Evolutionary conservation across 2,113 vertebrate genomes (phyloP).

Genomic region (Chloropsis hardwickii): DNA sequence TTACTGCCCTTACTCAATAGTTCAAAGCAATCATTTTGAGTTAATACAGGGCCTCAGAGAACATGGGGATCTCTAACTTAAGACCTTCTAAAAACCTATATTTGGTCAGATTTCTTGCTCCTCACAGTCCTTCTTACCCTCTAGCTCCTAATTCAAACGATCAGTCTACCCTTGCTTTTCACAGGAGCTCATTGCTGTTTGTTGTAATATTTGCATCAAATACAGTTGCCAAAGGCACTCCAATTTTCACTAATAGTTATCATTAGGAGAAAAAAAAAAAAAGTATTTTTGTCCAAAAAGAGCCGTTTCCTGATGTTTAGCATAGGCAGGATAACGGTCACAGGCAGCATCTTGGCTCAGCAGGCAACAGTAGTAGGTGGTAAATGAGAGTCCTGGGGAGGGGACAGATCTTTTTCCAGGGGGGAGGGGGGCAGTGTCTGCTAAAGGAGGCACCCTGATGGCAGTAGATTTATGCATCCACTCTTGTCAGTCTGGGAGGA

Average conservation of each 20-base stretch:
- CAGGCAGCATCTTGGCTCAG: constrained; percentile 41
- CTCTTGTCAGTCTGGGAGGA: constrained; percentile 20
- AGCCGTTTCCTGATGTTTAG: constrained; percentile 6
- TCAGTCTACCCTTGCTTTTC: not conserved
- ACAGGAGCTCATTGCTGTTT: not conserved
- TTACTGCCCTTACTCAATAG: not conserved
- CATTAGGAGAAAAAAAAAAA: not conserved
- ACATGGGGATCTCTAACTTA: not conserved
- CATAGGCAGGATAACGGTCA: not conserved
- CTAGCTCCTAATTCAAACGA: not conserved
- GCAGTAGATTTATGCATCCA: constrained; percentile 36
- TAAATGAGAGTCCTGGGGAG: constrained; percentile 48
- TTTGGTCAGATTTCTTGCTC: not conserved
- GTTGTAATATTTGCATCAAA: not conserved
- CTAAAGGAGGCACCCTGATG: constrained; percentile 34
- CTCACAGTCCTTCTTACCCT: not conserved
- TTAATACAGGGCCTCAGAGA: not conserved
- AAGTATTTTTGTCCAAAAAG: constrained; percentile 12
- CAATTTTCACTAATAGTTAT: constrained; percentile 41
- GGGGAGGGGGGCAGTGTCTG: not conserved
- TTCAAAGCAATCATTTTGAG: not conserved
- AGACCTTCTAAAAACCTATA: not conserved
- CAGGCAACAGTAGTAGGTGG: constrained; percentile 10
- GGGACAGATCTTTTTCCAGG: constrained; percentile 35
- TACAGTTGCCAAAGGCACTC: not conserved